Evolutionary conservation across 1,140 invertebrate genomes (phyloP).

Genomic region (Antheraea pernyi): DNA sequence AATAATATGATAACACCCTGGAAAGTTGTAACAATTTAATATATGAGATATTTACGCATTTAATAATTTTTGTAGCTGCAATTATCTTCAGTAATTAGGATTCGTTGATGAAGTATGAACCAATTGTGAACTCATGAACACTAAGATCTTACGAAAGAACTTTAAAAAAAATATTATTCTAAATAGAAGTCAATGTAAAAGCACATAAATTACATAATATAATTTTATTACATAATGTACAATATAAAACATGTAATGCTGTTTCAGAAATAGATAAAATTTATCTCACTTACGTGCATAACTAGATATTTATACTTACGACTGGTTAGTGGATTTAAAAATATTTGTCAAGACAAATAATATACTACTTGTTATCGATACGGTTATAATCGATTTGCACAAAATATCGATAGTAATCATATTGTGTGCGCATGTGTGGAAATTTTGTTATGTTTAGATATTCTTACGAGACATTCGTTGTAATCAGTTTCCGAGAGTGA

Average conservation of each 20-base stretch:
- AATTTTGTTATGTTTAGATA: too few relatives aligned
- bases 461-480: too few relatives aligned
- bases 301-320: not conserved
- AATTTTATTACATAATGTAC: not conserved
- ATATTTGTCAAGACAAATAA: not conserved
- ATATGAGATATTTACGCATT: too few relatives aligned
- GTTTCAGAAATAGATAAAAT: not conserved
- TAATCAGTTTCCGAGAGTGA: too few relatives aligned
- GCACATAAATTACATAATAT: not conserved
- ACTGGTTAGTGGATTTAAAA: not conserved
- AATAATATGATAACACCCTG: too few relatives aligned
- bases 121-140: too few relatives aligned
- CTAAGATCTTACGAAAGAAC: too few relatives aligned
- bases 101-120: too few relatives aligned
- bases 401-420: not conserved
- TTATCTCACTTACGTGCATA: not conserved
- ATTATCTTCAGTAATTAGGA: too few relatives aligned
- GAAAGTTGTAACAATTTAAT: too few relatives aligned
- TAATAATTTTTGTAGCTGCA: too few relatives aligned
- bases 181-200: not conserved
- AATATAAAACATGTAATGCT: not conserved
- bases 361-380: not conserved
- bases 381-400: not conserved
- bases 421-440: too few relatives aligned
- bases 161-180: not conserved